Base-by-base conservation (phyloP, 1,140 invertebrate genomes). In the Apolygus lucorum region DNA sequence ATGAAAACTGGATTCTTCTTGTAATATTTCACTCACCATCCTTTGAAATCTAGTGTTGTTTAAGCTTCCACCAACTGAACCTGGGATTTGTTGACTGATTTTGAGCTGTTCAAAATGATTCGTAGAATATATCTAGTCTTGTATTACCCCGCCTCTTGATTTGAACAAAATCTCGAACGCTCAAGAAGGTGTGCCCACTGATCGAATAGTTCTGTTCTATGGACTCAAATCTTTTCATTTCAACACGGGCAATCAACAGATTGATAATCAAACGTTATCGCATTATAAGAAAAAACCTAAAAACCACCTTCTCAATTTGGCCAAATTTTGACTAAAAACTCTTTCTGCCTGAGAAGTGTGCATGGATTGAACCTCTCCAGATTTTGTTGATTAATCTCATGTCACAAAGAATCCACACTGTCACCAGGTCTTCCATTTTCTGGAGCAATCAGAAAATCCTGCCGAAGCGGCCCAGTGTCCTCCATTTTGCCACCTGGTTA, bases 161-260 rank as follows among this genome's bases (percentile, higher is more conserved):
- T 26, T 4, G 29, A 1, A 52, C 52, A 71, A 71, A 71, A 59
- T 71, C 52, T 25, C 52, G 24, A 65, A 68, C 27, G 22, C 70
- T 68, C 28, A 71, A 70, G 65, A 70, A 73, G 1, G 14, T 67
- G 66, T 73, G 72, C 8, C 68, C 72, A 13, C 68, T 68, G n/a
- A 73, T 65, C 27, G 71, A 59, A 69, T 34, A 72, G 34, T 70
- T 68, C 25, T 73, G 72, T 52, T 49, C 68, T 21, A 73, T 71
- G 27, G 24, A 59, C 28, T 68, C 69, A 69, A 73, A 73, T 28
- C 67, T 52, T 25, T 63, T 70, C 34, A 22, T 27, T 42, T 67
- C 21, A 34, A 64, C 69, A 2, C 71, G 59, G 49, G n/a, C 64
- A 52, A 69, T 14, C n/a, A 73, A 52, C 25, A 72, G n/a, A n/a